Evolutionary conservation across 2,113 vertebrate species (phyloP).

Genomic region (Aegotheles bennettii): DNA sequence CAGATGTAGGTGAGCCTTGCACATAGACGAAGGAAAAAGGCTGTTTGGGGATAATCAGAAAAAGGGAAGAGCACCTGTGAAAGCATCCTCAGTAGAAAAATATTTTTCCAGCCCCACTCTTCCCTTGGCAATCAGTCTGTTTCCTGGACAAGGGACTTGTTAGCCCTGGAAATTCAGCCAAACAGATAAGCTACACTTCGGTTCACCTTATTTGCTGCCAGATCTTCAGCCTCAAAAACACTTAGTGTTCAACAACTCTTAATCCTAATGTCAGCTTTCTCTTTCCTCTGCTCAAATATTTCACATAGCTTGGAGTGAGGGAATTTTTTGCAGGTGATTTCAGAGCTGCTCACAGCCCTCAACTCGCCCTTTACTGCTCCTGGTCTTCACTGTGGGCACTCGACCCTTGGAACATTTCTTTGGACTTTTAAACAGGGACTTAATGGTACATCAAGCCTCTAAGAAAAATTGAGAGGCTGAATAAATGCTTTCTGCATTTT

Average conservation of each 20-base stretch:
- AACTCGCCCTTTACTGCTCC: neutral
- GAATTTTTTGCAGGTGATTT: neutral
- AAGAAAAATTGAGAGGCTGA: neutral
- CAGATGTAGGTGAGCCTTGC: neutral
- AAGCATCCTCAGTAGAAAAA: slow-evolving; percentile 2
- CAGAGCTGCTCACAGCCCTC: neutral
- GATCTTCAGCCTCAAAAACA: neutral
- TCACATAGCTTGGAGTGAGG: neutral
- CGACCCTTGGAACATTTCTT: neutral
- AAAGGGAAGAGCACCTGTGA: neutral
- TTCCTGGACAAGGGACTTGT: neutral
- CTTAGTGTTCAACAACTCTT: neutral
- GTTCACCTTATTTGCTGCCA: slow-evolving; percentile 21
- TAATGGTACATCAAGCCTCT: neutral
- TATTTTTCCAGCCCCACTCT: neutral
- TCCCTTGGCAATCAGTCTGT: neutral
- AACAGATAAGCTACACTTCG: neutral
- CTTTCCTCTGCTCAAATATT: neutral
- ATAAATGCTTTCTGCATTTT: neutral
- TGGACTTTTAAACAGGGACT: neutral
- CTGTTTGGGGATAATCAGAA: neutral
- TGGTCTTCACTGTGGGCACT: neutral
- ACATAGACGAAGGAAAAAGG: neutral
- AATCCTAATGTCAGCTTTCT: neutral
- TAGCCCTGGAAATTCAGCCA: slow-evolving; percentile 22